Conservation (phyloP, 2,888 invertebrate genomes). For the Eulithis prunata region DNA sequence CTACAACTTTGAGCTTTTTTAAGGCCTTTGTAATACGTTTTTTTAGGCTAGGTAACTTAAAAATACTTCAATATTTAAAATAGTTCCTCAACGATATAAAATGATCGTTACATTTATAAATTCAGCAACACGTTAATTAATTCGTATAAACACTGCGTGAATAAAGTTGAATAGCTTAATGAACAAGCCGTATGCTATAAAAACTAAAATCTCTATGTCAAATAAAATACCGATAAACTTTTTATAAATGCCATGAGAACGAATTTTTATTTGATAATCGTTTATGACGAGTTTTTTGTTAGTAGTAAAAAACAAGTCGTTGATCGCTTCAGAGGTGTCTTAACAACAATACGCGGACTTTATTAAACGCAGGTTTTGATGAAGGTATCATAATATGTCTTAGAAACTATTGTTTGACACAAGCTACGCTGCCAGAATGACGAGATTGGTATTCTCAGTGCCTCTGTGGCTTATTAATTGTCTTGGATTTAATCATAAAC, state of each 20-base stretch:
- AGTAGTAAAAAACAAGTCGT: constrained; percentile 51
- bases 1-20: too few species aligned
- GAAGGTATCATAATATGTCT: constrained; percentile 6
- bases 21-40: too few species aligned
- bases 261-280: constrained; percentile 43
- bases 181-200: constrained; percentile 40
- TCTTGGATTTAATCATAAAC: background rate
- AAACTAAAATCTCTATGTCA: constrained; percentile 40
- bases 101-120: constrained; percentile 12
- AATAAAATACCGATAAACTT: constrained; percentile 40
- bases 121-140: constrained; percentile 18
- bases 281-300: constrained; percentile 42
- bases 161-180: constrained; percentile 37
- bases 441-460: background rate
- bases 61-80: background rate
- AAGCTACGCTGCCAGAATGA: constrained; percentile 3
- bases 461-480: constrained; percentile 4
- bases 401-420: background rate
- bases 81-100: background rate
- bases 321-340: constrained; percentile 55
- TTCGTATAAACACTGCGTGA: constrained; percentile 19
- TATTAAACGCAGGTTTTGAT: constrained; percentile 19
- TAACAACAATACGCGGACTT: constrained; percentile 28
- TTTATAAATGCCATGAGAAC: constrained; percentile 44
- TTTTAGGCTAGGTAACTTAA: background rate